phyloP scores from a whole-genome alignment of 1,140 invertebrate genomes.

The Aphelinus certus region DNA sequence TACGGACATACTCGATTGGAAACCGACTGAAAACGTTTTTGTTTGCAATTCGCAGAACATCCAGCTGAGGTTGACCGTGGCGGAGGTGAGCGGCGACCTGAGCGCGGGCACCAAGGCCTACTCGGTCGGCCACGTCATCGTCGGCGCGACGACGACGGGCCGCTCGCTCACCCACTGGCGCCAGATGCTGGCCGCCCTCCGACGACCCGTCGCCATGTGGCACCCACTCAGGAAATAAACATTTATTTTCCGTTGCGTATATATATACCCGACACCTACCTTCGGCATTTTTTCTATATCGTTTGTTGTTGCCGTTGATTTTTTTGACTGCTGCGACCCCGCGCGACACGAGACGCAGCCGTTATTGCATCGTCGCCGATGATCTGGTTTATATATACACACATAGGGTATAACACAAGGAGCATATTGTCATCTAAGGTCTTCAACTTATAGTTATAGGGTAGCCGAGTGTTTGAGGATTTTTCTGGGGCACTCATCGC shows the following conservation, averaged over 20 bases:
- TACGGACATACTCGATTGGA: no score
- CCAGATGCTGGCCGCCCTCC: constrained; percentile 82
- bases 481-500: no score
- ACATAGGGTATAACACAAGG: no score
- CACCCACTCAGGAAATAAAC: constrained; percentile 76
- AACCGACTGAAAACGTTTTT: no score
- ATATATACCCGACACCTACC: no score
- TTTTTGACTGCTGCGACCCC: no score
- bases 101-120: constrained; percentile 62
- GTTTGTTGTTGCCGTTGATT: not conserved
- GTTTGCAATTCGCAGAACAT: constrained; percentile 68
- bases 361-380: no score
- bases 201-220: constrained; percentile 87
- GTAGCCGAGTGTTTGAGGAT: no score
- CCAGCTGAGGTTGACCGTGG: constrained; percentile 76
- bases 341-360: no score
- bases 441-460: no score
- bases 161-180: constrained; percentile 82
- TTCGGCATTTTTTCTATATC: not conserved
- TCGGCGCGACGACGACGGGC: constrained; percentile 74
- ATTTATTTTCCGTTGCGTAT: not conserved
- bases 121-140: constrained; percentile 78
- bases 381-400: no score
- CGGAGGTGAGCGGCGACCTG: constrained; percentile 63
- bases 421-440: no score